These are phyloP conservation scores for Pandemis heparana DNA, from an alignment of 2,888 invertebrate species.

Conservation along the genomic window DNA sequence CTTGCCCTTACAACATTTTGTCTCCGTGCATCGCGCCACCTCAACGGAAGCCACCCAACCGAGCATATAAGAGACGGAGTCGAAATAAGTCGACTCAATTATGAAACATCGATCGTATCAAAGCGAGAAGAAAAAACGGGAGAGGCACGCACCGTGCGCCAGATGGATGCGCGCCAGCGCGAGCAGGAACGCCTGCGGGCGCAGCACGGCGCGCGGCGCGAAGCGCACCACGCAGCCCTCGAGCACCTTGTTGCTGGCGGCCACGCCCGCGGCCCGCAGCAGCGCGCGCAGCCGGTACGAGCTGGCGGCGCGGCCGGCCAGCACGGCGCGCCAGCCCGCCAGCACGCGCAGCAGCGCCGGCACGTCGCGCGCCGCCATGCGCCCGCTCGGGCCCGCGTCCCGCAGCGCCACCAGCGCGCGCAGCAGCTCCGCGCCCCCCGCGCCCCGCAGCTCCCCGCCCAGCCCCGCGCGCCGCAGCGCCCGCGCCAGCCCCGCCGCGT, in stretches of 20 bases:
- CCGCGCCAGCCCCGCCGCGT: slow-evolving; percentile 54
- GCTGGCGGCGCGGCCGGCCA: slow-evolving; percentile 39
- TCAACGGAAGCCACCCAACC: too few relatives aligned
- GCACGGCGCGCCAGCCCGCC: slow-evolving; percentile 64
- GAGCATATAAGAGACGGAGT: too few relatives aligned
- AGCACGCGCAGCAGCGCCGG: slow-evolving; percentile 87
- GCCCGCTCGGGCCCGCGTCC: slow-evolving; percentile 88
- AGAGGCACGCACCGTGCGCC: slow-evolving; percentile 61
- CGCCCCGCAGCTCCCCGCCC: slow-evolving; percentile 53
- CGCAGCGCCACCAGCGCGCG: slow-evolving; percentile 89
- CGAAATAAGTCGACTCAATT: too few relatives aligned
- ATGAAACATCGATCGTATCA: too few relatives aligned
- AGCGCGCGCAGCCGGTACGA: slow-evolving; percentile 87
- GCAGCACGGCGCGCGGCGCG: slow-evolving; percentile 85
- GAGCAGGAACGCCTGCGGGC: slow-evolving; percentile 87
- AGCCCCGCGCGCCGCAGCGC: slow-evolving; percentile 86
- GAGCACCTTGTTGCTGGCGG: slow-evolving; percentile 90
- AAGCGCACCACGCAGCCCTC: slow-evolving; percentile 89
- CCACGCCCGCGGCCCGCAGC: slow-evolving; percentile 87
- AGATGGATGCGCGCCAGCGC: slow-evolving; percentile 77
- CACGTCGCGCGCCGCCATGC: slow-evolving; percentile 86
- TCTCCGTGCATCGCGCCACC: too few relatives aligned
- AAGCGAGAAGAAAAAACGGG: too few relatives aligned
- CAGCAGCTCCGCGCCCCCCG: slow-evolving; percentile 87
- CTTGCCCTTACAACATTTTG: too few relatives aligned